These are phyloP conservation scores for Latrodectus hesperus DNA, from an alignment of 2,888 invertebrate species.

Conservation along the genomic window DNA sequence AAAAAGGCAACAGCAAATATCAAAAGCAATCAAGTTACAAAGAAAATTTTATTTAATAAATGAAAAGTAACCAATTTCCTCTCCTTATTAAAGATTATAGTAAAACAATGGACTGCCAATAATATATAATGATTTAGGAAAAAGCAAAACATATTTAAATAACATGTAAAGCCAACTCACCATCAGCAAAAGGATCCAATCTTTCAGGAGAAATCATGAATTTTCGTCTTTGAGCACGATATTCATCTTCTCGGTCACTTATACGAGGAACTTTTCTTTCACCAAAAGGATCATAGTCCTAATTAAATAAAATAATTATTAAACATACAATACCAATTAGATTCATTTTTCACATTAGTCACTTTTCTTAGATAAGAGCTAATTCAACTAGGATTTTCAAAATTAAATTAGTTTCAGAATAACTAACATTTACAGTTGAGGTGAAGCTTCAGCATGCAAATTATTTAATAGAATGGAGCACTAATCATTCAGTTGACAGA, in stretches of 20 bases:
- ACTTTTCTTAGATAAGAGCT: too few relatives aligned
- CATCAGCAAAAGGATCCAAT: conserved; percentile 98
- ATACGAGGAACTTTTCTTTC: conserved; percentile 93
- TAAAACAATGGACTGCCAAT: not conserved
- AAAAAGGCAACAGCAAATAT: not conserved
- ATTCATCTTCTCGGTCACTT: conserved; percentile 97
- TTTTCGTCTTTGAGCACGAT: conserved; percentile 88
- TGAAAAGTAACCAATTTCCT: not conserved
- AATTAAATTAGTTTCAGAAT: too few relatives aligned
- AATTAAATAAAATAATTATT: conserved; percentile 73
- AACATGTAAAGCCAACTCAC: conserved; percentile 79
- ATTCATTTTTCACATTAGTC: too few relatives aligned
- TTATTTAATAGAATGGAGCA: too few relatives aligned
- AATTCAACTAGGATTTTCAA: too few relatives aligned
- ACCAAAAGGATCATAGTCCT: conserved; percentile 95
- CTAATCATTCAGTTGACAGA: too few relatives aligned
- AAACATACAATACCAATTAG: not conserved
- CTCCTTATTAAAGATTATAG: not conserved
- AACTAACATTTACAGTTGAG: too few relatives aligned
- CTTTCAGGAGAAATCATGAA: conserved; percentile 96
- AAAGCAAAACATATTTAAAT: not conserved
- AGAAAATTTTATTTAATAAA: not conserved
- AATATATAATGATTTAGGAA: not conserved
- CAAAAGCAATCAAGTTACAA: not conserved
- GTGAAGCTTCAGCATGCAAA: too few relatives aligned